Percentiles rank a stretch among this genome's conserved stretches.
These are phyloP conservation scores for Petroica traversi DNA, from an alignment of 2,113 vertebrate species.

Conservation along the genomic window DNA sequence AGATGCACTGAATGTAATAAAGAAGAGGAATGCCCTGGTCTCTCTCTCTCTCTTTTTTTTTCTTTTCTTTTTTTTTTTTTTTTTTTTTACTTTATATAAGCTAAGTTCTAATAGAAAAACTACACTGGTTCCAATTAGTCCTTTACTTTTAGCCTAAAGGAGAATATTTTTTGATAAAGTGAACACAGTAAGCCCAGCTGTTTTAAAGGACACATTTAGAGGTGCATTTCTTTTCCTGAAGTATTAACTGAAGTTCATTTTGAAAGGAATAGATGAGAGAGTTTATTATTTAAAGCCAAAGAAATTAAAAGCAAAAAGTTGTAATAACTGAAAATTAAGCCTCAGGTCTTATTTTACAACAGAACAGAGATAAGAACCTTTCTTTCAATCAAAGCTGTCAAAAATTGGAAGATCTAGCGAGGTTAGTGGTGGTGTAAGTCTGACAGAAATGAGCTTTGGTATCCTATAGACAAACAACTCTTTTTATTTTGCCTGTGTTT, in stretches of 20 bases:
- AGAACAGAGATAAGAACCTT: background rate
- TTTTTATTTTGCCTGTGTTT: background rate
- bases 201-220: background rate
- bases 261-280: background rate
- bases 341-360: background rate
- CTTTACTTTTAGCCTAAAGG: background rate
- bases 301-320: background rate
- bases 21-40: background rate
- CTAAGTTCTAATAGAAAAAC: background rate
- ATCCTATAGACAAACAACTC: background rate
- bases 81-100: background rate
- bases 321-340: background rate
- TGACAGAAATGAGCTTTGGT: background rate
- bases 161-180: background rate
- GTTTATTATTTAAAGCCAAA: slow-evolving; percentile 12
- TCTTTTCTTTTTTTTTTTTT: background rate
- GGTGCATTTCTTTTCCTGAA: background rate
- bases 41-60: background rate
- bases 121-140: background rate
- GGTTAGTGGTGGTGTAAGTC: background rate
- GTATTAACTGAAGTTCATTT: slow-evolving; percentile 13
- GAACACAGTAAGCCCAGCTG: slow-evolving; percentile 11
- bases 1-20: background rate
- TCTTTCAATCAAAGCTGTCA: background rate
- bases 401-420: background rate